Evolutionary conservation across 1,140 invertebrate genomes (phyloP).

Genomic region (Zaprionus tsacasi): DNA sequence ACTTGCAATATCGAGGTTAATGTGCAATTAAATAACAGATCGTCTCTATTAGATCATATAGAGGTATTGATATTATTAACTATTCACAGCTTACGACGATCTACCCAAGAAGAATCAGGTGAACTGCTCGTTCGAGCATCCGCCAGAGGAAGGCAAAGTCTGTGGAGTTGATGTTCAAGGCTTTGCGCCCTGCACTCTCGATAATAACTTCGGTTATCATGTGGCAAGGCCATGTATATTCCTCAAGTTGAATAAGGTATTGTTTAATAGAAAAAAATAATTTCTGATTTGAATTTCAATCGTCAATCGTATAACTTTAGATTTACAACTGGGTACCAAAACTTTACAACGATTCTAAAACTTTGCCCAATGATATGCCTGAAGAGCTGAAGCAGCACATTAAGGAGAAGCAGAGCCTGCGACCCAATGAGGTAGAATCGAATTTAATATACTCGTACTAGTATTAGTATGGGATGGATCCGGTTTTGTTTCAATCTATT

Average conservation of each 20-base stretch:
- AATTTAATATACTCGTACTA: background rate
- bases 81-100: constrained; percentile 69
- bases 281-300: background rate
- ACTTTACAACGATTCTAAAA: constrained; percentile 90
- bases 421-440: constrained; percentile 75
- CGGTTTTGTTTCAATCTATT: too few relatives aligned
- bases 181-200: constrained; percentile 85
- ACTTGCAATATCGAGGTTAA: background rate
- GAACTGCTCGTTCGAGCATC: constrained; percentile 75
- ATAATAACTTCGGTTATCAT: constrained; percentile 91
- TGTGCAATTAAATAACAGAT: background rate
- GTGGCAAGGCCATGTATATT: constrained; percentile 92
- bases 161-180: constrained; percentile 63
- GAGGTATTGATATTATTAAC: background rate
- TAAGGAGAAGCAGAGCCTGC: constrained; percentile 76
- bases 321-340: constrained; percentile 92
- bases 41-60: background rate
- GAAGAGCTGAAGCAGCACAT: constrained; percentile 90
- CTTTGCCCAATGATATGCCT: constrained; percentile 90
- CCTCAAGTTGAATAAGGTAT: constrained; percentile 91
- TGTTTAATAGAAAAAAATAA: background rate
- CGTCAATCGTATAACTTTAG: constrained; percentile 83
- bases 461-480: background rate
- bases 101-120: constrained; percentile 76
- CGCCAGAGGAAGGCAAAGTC: constrained; percentile 67